Evolutionary conservation across 2,797 vertebrate species (phyloP).

Genomic region (Falco concolor): DNA sequence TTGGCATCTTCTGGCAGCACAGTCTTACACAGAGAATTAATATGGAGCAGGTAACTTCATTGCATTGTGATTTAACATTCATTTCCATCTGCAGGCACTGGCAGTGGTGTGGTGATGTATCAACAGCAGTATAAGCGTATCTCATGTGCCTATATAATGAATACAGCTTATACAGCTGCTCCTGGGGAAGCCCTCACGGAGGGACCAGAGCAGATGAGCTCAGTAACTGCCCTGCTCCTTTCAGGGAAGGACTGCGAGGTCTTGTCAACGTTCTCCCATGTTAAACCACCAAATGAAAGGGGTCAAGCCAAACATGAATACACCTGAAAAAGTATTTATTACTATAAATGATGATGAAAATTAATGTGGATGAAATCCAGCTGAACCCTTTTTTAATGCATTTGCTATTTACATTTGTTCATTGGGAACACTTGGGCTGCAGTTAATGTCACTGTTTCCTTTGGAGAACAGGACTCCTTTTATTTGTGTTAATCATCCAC

Average conservation of each 20-base stretch:
- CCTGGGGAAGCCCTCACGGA: background rate
- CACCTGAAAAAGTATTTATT: background rate
- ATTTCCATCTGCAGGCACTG: background rate
- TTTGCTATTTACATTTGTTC: background rate
- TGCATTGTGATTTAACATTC: background rate
- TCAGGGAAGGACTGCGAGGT: background rate
- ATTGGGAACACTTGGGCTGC: background rate
- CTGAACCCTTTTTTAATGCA: background rate
- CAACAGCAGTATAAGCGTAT: background rate
- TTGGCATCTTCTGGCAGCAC: background rate
- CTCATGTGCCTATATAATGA: background rate
- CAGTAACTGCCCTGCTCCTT: accelerated
- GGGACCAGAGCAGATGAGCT: background rate
- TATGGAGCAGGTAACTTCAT: background rate
- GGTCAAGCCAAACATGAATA: background rate
- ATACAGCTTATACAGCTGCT: background rate
- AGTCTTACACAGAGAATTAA: background rate
- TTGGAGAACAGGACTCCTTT: background rate
- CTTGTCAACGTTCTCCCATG: background rate
- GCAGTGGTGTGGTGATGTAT: background rate
- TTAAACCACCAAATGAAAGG: background rate
- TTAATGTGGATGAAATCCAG: background rate
- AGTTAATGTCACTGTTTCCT: background rate
- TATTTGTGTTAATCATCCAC: background rate
- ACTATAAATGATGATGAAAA: background rate